These are phyloP conservation scores for Lysandra bellargus DNA, from an alignment of 2,888 invertebrate genomes.

Conservation along the genomic window DNA sequence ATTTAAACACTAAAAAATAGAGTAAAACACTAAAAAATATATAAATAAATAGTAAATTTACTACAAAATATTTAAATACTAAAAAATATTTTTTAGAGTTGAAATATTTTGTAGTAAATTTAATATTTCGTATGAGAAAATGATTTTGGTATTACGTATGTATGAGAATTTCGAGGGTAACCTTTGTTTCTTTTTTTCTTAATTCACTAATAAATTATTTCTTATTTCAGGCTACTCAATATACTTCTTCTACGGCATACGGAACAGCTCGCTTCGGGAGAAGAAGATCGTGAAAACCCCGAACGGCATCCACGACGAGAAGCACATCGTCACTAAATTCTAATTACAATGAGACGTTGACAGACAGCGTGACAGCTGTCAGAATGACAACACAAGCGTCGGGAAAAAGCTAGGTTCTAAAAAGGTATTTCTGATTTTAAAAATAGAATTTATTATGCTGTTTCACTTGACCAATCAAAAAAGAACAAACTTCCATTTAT, in stretches of 20 bases:
- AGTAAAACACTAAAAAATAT: too few species aligned
- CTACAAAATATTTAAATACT: too few species aligned
- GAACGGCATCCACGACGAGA: conserved; percentile 49
- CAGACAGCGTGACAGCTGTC: neutral
- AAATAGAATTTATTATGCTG: neutral
- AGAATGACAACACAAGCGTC: neutral
- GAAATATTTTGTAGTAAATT: too few species aligned
- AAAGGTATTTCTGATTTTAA: neutral
- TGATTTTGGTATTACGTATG: too few species aligned
- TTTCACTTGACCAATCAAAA: neutral
- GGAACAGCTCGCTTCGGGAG: conserved; percentile 85
- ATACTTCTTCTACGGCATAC: conserved; percentile 92
- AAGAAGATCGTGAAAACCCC: conserved; percentile 39
- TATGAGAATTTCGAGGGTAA: too few species aligned
- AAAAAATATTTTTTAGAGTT: too few species aligned
- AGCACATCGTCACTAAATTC: conserved; percentile 63
- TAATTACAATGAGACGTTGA: conserved; percentile 42
- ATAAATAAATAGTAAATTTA: too few species aligned
- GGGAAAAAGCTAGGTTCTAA: neutral
- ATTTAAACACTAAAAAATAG: too few species aligned
- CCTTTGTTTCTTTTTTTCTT: too few species aligned
- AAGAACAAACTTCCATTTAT: neutral
- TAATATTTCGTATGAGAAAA: too few species aligned
- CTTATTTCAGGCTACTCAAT: conserved; percentile 86
- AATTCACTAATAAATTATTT: neutral